A percentile compares a stretch with the other conserved stretches of the same genome.
phyloP scores from a whole-genome alignment of 1,140 invertebrate genomes.

The Macrocentrus cingulum region DNA sequence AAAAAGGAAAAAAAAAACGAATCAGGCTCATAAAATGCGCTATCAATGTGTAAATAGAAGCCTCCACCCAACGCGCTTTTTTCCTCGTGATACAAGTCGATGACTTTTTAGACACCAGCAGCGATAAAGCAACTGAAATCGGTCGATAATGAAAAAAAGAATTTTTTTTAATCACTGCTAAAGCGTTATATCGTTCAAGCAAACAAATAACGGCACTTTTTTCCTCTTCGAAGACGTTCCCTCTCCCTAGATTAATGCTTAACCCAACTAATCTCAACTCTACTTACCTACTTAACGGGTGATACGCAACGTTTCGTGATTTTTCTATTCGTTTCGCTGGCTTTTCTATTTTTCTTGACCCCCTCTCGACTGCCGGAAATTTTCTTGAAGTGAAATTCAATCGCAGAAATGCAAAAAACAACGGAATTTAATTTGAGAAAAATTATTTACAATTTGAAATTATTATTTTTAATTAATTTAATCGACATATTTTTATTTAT shows the following conservation, averaged over 20 bases:
- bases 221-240: conserved; percentile 15
- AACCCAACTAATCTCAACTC: conserved; percentile 37
- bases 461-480: conserved; percentile 2
- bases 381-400: no score
- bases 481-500: neutral
- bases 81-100: no score
- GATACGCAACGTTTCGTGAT: conserved; percentile 31
- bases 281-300: conserved; percentile 41
- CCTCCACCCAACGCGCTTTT: no score
- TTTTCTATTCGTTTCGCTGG: conserved; percentile 16
- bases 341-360: conserved; percentile 18
- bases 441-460: no score
- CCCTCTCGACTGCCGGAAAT: no score
- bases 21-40: neutral
- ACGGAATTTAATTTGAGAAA: no score
- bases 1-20: neutral
- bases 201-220: conserved; percentile 4
- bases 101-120: no score
- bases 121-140: neutral
- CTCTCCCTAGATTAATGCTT: conserved; percentile 32
- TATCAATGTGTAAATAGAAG: no score
- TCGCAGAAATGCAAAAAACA: no score
- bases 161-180: no score
- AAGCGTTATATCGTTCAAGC: neutral
- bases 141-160: no score